A percentile compares a stretch with the other conserved stretches of the same genome.
Evolutionary conservation across 2,113 vertebrate genomes (phyloP).

Genomic region (Epinephelus cyanopodus): DNA sequence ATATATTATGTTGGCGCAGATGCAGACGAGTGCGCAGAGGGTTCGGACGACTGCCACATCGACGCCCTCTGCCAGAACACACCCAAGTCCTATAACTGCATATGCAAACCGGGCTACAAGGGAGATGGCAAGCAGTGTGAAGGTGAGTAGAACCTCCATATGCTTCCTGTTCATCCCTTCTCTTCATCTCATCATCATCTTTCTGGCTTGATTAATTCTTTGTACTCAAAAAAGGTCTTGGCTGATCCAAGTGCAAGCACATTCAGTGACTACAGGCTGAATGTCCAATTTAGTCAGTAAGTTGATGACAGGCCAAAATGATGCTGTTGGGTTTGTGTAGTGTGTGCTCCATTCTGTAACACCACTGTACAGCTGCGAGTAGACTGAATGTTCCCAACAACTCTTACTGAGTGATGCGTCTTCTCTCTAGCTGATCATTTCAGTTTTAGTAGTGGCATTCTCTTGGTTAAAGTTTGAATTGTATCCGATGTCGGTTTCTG

Average conservation of each 20-base stretch:
- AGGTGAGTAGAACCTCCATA: slow-evolving; percentile 84
- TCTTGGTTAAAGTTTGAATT: too few relatives aligned
- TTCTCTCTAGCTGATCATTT: too few relatives aligned
- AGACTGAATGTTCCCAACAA: too few relatives aligned
- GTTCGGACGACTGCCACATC: slow-evolving; percentile 96
- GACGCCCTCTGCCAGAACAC: slow-evolving; percentile 98
- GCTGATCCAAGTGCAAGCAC: background rate
- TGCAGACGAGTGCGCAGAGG: slow-evolving; percentile 93
- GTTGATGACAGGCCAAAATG: too few relatives aligned
- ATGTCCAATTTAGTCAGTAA: too few relatives aligned
- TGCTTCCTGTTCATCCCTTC: background rate
- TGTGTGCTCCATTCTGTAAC: too few relatives aligned
- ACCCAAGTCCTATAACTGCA: slow-evolving; percentile 95
- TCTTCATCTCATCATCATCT: background rate
- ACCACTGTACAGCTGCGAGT: too few relatives aligned
- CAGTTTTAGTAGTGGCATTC: too few relatives aligned
- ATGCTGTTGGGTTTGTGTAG: too few relatives aligned
- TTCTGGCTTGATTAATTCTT: background rate
- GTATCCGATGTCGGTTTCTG: too few relatives aligned
- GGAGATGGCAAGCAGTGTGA: slow-evolving; percentile 95
- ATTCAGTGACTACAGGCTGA: too few relatives aligned
- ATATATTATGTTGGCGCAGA: slow-evolving; percentile 80
- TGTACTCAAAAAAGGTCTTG: background rate
- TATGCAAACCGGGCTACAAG: slow-evolving; percentile 97
- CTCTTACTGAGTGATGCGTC: too few relatives aligned